Base-by-base conservation (phyloP, 2,888 invertebrate species). In the Ctena decussata region DNA sequence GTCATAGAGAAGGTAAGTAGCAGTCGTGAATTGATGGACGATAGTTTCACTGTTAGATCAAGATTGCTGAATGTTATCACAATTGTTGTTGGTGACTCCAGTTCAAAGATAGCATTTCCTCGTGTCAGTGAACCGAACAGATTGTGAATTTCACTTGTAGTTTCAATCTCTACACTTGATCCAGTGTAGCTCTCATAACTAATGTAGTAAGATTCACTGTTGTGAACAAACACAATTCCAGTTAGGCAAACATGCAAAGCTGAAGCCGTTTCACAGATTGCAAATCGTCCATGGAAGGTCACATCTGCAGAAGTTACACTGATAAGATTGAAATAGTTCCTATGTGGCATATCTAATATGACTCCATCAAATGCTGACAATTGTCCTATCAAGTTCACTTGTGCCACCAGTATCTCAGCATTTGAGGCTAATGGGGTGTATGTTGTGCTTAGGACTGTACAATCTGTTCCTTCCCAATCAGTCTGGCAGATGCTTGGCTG, bases 391-490 rank as follows among this genome's bases (percentile, higher is more conserved):
- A 87, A 37, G 12, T 86, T 88, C 5, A 92, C 82, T 77, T 92
- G 92, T n/a, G 89, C 90, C 2, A 91, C 87, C 1, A 91, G 85
- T 18, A 32, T 84, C 3, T 77, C 65, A 18, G 75, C 80, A 39
- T 57, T 77, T 70, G 73, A 39, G 32, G 57, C 80, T 1, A 85
- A 37, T 27, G 82, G 78, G 39, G 81, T 79, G 73, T 83, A 85
- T 18, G 80, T 70, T 15, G 82, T 71, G 60, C 83, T 80, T 18
- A 91, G 71, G 24, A 92, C 73, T 1, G 82, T 82, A 77, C 93
- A 93, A n/a, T 91, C 91, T 1, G 80, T 77, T 27, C 92, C 93
- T 30, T 81, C 44, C 93, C 93, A 93, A 15, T 86, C 86, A 15
- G 81, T 69, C 8, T 78, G 80, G 86, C 93, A 93, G 18, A 35